phyloP scores from a whole-genome alignment of 2,113 vertebrate species.

The Zonotrichia leucophrys region DNA sequence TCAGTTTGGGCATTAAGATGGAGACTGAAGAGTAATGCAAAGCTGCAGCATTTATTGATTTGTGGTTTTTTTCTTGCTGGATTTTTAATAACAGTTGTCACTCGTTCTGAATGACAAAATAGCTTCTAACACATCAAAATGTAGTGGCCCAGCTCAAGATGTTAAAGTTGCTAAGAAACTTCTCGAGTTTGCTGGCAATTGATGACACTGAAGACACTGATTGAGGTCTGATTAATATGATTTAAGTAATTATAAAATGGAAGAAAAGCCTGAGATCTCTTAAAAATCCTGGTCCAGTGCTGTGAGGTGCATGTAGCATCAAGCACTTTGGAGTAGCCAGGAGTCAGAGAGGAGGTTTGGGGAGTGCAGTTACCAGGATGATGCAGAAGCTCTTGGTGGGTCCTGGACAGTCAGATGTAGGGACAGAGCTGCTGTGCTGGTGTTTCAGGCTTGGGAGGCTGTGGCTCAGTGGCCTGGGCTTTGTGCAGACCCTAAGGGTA shows the following conservation, averaged over 20 bases:
- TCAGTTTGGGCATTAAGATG: neutral
- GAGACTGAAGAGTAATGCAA: neutral
- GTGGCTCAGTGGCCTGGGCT: neutral
- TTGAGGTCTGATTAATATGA: neutral
- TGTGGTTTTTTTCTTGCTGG: neutral
- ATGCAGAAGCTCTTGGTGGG: neutral
- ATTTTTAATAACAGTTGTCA: neutral
- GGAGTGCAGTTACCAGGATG: neutral
- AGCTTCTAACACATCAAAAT: neutral
- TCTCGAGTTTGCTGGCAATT: neutral
- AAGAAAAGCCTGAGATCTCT: neutral
- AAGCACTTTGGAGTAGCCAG: neutral
- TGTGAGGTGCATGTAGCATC: neutral
- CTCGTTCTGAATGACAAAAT: neutral
- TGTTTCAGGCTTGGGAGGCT: neutral
- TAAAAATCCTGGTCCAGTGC: neutral
- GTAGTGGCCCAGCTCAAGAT: neutral
- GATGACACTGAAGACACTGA: neutral
- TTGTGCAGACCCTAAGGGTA: neutral
- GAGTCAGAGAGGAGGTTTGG: neutral
- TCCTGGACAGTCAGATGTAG: neutral
- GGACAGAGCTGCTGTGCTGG: neutral
- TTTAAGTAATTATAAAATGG: neutral
- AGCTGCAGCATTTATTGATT: neutral
- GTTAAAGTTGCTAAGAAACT: neutral